These are phyloP conservation scores for Grus americana DNA, from an alignment of 2,113 vertebrate genomes.

Conservation along the genomic window DNA sequence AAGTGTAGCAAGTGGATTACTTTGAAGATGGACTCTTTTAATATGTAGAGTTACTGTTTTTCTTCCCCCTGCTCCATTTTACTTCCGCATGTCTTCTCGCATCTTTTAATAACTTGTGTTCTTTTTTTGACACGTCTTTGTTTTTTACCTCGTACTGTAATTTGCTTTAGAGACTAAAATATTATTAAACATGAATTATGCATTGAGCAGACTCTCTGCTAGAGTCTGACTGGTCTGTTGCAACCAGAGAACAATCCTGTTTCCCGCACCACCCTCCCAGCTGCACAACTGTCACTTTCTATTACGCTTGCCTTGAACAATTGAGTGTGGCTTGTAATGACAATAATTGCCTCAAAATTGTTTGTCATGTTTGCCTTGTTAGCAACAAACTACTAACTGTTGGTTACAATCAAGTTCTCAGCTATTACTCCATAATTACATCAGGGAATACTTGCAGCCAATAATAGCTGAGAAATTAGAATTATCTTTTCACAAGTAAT, in stretches of 20 bases:
- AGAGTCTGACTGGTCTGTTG: conserved; percentile 20
- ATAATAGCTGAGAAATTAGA: conserved; percentile 53
- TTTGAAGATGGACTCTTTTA: background rate
- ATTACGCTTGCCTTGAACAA: conserved; percentile 55
- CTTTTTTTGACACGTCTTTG: background rate
- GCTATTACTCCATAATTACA: conserved; percentile 61
- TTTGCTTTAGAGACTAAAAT: conserved; percentile 51
- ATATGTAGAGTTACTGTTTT: background rate
- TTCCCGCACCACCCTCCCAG: conserved; percentile 41
- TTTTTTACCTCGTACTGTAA: conserved; percentile 22
- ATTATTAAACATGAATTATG: conserved; percentile 59
- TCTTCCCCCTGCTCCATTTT: background rate
- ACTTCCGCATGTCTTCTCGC: background rate
- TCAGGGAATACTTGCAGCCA: conserved; percentile 56
- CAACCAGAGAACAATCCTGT: conserved; percentile 14
- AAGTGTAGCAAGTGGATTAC: background rate
- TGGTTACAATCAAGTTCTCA: conserved; percentile 64
- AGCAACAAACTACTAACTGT: conserved; percentile 65
- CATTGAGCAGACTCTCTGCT: conserved; percentile 32
- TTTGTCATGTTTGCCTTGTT: conserved; percentile 72
- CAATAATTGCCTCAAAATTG: conserved; percentile 70
- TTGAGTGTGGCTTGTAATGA: conserved; percentile 65
- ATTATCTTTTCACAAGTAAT: conserved; percentile 25
- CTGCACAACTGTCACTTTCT: conserved; percentile 69
- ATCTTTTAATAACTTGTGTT: background rate